Evolutionary conservation across 2,888 invertebrate genomes (phyloP).

Genomic region (Kryphioiulus occultus): DNA sequence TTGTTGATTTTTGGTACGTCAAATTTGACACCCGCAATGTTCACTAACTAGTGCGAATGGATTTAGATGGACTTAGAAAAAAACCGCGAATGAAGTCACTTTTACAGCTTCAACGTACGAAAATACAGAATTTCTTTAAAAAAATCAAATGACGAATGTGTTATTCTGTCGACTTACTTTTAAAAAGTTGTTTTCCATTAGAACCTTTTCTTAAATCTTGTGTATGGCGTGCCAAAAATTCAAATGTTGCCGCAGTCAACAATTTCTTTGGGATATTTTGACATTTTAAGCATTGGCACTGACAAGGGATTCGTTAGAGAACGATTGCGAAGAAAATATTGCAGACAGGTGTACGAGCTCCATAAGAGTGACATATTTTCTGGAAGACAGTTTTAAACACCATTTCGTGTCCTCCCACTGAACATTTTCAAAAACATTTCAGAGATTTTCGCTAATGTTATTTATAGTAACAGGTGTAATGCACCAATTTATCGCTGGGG

Average conservation of each 20-base stretch:
- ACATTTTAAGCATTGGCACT: not conserved
- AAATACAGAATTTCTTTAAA: not conserved
- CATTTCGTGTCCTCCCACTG: not conserved
- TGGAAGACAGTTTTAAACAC: not conserved
- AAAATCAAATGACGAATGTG: constrained; percentile 18
- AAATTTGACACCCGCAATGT: constrained; percentile 37
- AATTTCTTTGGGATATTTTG: constrained; percentile 8
- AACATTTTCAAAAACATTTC: not conserved
- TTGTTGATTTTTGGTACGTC: constrained; percentile 42
- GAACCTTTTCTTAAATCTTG: not conserved
- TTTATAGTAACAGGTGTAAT: constrained; percentile 41
- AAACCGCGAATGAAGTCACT: not conserved
- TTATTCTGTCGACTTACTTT: not conserved
- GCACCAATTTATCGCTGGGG: not conserved
- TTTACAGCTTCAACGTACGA: not conserved
- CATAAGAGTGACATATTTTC: not conserved
- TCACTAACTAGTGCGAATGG: constrained; percentile 37
- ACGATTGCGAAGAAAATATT: constrained; percentile 24
- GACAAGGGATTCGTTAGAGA: not conserved
- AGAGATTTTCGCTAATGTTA: not conserved
- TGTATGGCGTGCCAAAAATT: constrained; percentile 2
- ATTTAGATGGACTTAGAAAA: not conserved
- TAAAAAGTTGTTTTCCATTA: not conserved
- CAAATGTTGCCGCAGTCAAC: constrained; percentile 27
- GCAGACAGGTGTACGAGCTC: not conserved